Percentiles rank a stretch among this genome's conserved stretches.
These are phyloP conservation scores for Perizoma flavofasciatum DNA, from an alignment of 2,888 invertebrate species.

Conservation along the genomic window DNA sequence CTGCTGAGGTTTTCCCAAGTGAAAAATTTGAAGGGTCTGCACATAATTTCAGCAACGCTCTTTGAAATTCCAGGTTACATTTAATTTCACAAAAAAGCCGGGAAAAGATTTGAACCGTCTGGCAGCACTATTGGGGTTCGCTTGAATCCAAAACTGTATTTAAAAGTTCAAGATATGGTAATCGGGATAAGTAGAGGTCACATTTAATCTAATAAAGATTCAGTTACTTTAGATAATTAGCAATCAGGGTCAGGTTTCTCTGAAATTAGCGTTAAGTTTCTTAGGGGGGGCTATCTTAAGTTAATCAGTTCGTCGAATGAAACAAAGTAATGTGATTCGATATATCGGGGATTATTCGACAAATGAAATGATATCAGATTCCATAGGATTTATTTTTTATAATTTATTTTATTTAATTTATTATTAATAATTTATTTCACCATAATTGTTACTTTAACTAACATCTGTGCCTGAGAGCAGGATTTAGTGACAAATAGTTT, in stretches of 20 bases:
- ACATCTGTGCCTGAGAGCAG: too few relatives aligned
- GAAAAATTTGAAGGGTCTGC: too few relatives aligned
- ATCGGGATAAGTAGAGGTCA: constrained; percentile 12
- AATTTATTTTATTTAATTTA: too few relatives aligned
- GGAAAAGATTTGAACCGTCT: too few relatives aligned
- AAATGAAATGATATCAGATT: neutral
- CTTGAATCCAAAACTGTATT: constrained; percentile 1
- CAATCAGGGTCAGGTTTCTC: constrained; percentile 16
- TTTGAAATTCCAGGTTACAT: too few relatives aligned
- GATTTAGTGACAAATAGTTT: too few relatives aligned
- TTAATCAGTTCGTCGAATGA: neutral
- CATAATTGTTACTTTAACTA: too few relatives aligned
- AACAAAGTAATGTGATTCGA: neutral
- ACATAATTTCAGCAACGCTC: too few relatives aligned
- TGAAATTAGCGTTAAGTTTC: neutral
- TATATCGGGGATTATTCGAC: neutral
- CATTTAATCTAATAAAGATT: constrained; percentile 7
- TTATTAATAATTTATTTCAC: too few relatives aligned
- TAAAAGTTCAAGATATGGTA: constrained; percentile 2
- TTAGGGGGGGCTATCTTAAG: neutral
- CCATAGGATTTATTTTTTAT: neutral
- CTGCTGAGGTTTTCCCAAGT: too few relatives aligned
- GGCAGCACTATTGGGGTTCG: too few relatives aligned
- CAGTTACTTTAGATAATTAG: constrained; percentile 11
- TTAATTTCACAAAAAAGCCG: too few relatives aligned